These are phyloP conservation scores for Liolophura sinensis DNA, from an alignment of 1,140 invertebrate genomes.

Conservation along the genomic window DNA sequence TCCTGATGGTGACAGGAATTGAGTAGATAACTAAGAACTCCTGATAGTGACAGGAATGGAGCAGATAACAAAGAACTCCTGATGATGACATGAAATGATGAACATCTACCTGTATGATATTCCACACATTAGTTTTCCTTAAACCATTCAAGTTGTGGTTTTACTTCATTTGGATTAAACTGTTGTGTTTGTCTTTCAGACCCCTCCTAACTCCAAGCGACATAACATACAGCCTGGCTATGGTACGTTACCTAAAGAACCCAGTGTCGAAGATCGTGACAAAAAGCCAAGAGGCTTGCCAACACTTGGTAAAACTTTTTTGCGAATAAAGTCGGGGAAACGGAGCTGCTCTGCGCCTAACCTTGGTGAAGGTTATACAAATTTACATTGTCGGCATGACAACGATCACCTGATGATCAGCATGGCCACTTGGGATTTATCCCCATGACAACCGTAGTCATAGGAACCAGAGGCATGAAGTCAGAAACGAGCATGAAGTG, in stretches of 20 bases:
- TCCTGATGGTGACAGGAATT: too few relatives aligned
- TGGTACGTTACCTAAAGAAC: slow-evolving; percentile 48
- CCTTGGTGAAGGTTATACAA: slow-evolving; percentile 71
- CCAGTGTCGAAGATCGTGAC: slow-evolving; percentile 25
- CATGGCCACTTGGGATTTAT: slow-evolving; percentile 4
- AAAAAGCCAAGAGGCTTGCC: slow-evolving; percentile 59
- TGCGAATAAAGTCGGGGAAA: slow-evolving; percentile 63
- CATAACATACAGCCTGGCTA: slow-evolving; percentile 18
- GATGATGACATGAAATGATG: too few relatives aligned
- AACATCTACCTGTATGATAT: too few relatives aligned
- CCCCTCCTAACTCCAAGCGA: slow-evolving; percentile 62
- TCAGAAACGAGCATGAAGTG: too few relatives aligned
- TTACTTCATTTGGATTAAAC: background rate
- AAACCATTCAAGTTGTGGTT: too few relatives aligned
- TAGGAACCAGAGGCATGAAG: too few relatives aligned
- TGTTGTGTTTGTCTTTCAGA: slow-evolving; percentile 62
- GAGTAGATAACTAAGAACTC: too few relatives aligned
- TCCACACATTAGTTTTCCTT: too few relatives aligned
- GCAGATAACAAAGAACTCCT: too few relatives aligned
- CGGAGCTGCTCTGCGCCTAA: slow-evolving; percentile 88
- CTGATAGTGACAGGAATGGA: too few relatives aligned
- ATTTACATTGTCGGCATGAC: slow-evolving; percentile 3
- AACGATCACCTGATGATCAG: slow-evolving; percentile 4
- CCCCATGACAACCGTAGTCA: too few relatives aligned
- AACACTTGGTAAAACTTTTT: slow-evolving; percentile 72